phyloP scores from a whole-genome alignment of 2,888 invertebrate species.

The Oscheius myriophilus region DNA sequence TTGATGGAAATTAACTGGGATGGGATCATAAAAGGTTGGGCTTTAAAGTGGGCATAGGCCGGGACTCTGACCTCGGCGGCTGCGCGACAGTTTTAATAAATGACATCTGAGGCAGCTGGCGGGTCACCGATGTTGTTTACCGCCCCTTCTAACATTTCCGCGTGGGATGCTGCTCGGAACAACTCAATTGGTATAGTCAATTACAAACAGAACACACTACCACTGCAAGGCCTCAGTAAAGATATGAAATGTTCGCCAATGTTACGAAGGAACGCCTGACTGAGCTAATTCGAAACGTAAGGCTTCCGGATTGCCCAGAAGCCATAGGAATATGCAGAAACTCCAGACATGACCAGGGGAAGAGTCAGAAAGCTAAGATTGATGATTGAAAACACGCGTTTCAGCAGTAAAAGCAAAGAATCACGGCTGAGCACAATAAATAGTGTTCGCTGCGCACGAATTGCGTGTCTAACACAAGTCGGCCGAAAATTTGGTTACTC shows the following conservation, averaged over 20 bases:
- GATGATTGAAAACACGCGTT: neutral
- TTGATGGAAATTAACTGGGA: no score
- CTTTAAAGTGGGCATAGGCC: conserved; percentile 18
- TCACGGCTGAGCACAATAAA: conserved; percentile 10
- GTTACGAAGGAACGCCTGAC: neutral
- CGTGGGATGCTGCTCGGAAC: neutral
- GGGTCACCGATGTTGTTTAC: conserved; percentile 29
- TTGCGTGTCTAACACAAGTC: conserved; percentile 29
- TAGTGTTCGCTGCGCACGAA: conserved; percentile 26
- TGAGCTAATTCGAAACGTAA: conserved; percentile 26
- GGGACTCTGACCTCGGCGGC: conserved; percentile 19
- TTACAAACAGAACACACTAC: neutral
- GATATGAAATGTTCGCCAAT: neutral
- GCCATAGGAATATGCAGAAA: conserved; percentile 4
- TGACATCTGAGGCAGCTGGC: conserved; percentile 32
- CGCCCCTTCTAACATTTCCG: conserved; percentile 14
- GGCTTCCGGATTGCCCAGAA: conserved; percentile 24
- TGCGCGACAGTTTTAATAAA: conserved; percentile 31
- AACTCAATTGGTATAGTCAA: conserved; percentile 4
- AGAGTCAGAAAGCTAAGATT: neutral
- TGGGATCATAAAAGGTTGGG: neutral
- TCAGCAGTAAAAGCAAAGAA: no score
- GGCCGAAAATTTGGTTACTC: conserved; percentile 24
- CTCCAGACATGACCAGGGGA: neutral
- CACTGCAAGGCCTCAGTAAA: conserved; percentile 3